Conservation (phyloP, 2,888 invertebrate genomes). For the Sesia bembeciformis region DNA sequence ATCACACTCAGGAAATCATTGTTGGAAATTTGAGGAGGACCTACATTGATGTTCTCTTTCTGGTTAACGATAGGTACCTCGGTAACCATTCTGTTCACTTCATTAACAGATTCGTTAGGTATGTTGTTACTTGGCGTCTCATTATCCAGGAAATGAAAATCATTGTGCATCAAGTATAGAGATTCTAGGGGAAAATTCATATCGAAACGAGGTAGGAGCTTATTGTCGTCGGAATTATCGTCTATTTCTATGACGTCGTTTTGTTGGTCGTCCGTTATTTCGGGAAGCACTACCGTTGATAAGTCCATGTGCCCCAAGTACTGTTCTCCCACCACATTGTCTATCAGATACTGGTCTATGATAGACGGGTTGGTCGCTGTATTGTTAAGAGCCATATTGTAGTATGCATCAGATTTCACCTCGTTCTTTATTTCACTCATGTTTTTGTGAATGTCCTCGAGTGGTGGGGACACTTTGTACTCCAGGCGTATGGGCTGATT, state of each 20-base stretch:
- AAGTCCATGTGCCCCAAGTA: slow-evolving; percentile 52
- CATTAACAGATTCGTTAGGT: slow-evolving; percentile 33
- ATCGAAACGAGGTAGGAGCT: slow-evolving; percentile 52
- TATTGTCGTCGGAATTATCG: slow-evolving; percentile 64
- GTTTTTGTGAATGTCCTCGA: slow-evolving; percentile 62
- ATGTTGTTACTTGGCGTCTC: slow-evolving; percentile 38
- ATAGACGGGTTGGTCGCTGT: slow-evolving; percentile 40
- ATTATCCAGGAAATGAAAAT: slow-evolving; percentile 60
- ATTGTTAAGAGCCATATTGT: slow-evolving; percentile 43
- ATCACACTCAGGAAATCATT: slow-evolving; percentile 48
- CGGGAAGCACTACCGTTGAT: slow-evolving; percentile 43
- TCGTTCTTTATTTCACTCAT: slow-evolving; percentile 64
- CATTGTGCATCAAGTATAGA: slow-evolving; percentile 59
- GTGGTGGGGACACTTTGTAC: slow-evolving; percentile 62
- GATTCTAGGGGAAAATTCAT: slow-evolving; percentile 61
- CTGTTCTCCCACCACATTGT: slow-evolving; percentile 58
- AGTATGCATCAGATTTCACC: slow-evolving; percentile 58
- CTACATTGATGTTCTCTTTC: slow-evolving; percentile 37
- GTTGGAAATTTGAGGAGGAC: slow-evolving; percentile 9
- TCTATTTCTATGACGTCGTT: slow-evolving; percentile 66
- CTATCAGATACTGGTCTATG: slow-evolving; percentile 59
- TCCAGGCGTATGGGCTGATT: slow-evolving; percentile 43
- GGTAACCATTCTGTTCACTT: slow-evolving; percentile 46
- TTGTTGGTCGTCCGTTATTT: slow-evolving; percentile 41
- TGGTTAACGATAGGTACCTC: slow-evolving; percentile 50